A percentile compares a stretch with the other conserved stretches of the same genome.
phyloP scores from a whole-genome alignment of 2,797 vertebrate species.

The Sebastes iracundus region DNA sequence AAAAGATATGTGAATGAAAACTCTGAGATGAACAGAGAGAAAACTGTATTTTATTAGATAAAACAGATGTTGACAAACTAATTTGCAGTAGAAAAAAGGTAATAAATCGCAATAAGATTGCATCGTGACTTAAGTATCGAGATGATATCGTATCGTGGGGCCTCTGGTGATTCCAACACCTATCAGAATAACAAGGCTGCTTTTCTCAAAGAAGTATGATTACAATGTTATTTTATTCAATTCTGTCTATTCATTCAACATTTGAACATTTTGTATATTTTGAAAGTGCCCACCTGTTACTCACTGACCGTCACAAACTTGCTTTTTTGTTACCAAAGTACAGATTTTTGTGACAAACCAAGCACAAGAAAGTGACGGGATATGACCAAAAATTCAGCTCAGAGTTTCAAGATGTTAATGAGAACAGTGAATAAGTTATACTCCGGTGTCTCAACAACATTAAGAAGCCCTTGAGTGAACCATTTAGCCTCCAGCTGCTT shows the following conservation, averaged over 20 bases:
- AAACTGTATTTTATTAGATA: too few relatives aligned
- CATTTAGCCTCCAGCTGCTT: conserved; percentile 40
- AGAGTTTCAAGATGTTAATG: not conserved
- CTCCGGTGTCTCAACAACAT: not conserved
- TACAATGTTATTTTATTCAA: not conserved
- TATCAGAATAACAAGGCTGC: not conserved
- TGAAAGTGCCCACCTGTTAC: not conserved
- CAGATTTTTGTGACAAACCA: not conserved
- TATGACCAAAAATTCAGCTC: not conserved
- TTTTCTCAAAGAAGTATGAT: not conserved
- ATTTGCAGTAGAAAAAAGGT: too few relatives aligned
- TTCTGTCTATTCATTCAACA: not conserved
- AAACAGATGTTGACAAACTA: too few relatives aligned
- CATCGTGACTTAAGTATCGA: too few relatives aligned
- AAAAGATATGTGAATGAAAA: too few relatives aligned
- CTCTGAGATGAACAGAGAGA: too few relatives aligned
- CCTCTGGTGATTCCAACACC: accelerated
- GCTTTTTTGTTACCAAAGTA: not conserved
- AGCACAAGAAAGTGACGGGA: not conserved
- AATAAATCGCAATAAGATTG: too few relatives aligned
- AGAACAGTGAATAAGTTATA: conserved; percentile 5
- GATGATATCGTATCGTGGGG: too few relatives aligned
- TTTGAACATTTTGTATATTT: not conserved
- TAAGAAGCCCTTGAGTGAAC: conserved; percentile 2
- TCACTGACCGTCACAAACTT: not conserved